phyloP scores from a whole-genome alignment of 2,888 invertebrate genomes.

The Cordylochernes scorpioides region DNA sequence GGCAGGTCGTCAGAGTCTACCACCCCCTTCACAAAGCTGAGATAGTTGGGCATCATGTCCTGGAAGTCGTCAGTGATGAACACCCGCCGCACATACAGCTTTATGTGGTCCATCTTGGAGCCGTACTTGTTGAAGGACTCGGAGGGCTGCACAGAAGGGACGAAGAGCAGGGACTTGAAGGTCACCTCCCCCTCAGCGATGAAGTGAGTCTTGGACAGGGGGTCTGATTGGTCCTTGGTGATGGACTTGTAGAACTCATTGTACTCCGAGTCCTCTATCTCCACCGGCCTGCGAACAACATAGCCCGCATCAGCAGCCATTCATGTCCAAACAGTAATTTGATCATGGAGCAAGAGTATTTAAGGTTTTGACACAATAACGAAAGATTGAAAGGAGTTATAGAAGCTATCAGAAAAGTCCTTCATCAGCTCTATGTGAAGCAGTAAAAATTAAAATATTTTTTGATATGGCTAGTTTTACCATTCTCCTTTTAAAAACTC shows the following conservation, averaged over 20 bases:
- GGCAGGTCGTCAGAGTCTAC: slow-evolving; percentile 94
- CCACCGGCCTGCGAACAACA: slow-evolving; percentile 29
- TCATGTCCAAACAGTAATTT: no score
- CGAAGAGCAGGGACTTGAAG: slow-evolving; percentile 81
- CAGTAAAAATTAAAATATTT: no score
- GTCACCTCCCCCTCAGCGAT: slow-evolving; percentile 97
- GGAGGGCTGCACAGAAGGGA: slow-evolving; percentile 63
- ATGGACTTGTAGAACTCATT: slow-evolving; percentile 78
- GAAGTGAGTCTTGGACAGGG: slow-evolving; percentile 70
- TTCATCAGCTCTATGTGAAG: no score
- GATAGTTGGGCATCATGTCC: slow-evolving; percentile 95
- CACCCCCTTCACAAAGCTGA: slow-evolving; percentile 79
- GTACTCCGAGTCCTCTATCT: slow-evolving; percentile 68
- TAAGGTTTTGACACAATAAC: no score
- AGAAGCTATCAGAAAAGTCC: no score
- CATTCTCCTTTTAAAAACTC: no score
- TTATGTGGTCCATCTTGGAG: slow-evolving; percentile 74
- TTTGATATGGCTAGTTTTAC: no score
- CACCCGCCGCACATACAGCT: slow-evolving; percentile 84
- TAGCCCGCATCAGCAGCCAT: no score
- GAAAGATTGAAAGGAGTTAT: no score
- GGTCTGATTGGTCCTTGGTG: slow-evolving; percentile 60
- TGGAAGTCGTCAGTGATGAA: slow-evolving; percentile 99
- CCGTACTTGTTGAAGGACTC: slow-evolving; percentile 91
- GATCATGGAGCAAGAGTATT: no score